These are phyloP conservation scores for Drosophila phalerata DNA, from an alignment of 2,888 invertebrate species.

Conservation along the genomic window DNA sequence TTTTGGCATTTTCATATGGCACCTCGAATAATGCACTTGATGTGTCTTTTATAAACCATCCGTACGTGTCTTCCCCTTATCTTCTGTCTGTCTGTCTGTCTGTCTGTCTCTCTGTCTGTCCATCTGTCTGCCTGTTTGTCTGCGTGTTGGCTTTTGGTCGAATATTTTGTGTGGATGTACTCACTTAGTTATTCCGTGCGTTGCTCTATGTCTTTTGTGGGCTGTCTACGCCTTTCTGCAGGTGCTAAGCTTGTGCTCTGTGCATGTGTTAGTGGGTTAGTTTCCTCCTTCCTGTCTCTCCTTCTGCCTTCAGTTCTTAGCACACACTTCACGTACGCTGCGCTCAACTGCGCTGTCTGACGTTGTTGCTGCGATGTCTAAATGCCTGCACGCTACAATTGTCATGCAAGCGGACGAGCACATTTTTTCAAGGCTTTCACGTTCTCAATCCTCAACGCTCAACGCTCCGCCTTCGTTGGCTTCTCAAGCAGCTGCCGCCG, in stretches of 20 bases:
- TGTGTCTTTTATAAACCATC: conserved; percentile 29
- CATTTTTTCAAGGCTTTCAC: conserved; percentile 76
- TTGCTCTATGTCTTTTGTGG: conserved; percentile 51
- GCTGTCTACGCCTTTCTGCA: conserved; percentile 62
- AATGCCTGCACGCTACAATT: conserved; percentile 83
- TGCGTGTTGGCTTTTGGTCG: conserved; percentile 28
- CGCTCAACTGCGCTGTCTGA: conserved; percentile 65
- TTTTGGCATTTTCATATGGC: background rate
- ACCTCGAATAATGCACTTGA: conserved; percentile 38
- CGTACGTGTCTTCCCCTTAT: conserved; percentile 16
- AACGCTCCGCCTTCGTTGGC: conserved; percentile 41
- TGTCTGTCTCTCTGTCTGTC: conserved; percentile 4
- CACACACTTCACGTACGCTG: conserved; percentile 75
- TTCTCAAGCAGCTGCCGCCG: conserved; percentile 49
- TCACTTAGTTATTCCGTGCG: conserved; percentile 71
- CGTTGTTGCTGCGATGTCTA: conserved; percentile 68
- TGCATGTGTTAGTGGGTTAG: conserved; percentile 52
- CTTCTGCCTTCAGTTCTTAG: conserved; percentile 56
- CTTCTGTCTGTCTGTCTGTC: background rate
- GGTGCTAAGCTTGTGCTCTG: conserved; percentile 63
- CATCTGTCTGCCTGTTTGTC: conserved; percentile 4
- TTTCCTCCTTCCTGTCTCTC: conserved; percentile 42
- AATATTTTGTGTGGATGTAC: conserved; percentile 31
- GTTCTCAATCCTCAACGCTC: conserved; percentile 57
- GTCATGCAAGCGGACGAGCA: conserved; percentile 74